A percentile compares a stretch with the other conserved stretches of the same genome.
phyloP scores from a whole-genome alignment of 2,113 vertebrate genomes.

The Megaleporinus macrocephalus region DNA sequence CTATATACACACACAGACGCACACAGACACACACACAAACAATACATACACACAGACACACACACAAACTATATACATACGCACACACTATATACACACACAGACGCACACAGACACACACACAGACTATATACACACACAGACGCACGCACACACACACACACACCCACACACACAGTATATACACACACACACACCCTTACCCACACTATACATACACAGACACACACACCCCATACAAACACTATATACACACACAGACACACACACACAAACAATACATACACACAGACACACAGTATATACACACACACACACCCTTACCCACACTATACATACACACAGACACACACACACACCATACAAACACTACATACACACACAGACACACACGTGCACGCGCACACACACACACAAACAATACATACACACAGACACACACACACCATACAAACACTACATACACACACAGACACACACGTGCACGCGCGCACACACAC shows the following conservation, averaged over 20 bases:
- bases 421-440: constrained; percentile 1
- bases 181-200: constrained; percentile 5
- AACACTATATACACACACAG: too few species aligned
- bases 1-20: too few species aligned
- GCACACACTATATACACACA: too few species aligned
- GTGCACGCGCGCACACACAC: too few species aligned
- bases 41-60: constrained; percentile 1
- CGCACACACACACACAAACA: constrained; percentile 1
- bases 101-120: background rate
- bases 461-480: constrained; percentile 1
- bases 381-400: background rate
- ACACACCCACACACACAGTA: background rate
- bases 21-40: background rate
- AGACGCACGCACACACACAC: constrained; percentile 4
- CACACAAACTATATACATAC: too few species aligned
- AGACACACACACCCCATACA: constrained; percentile 3
- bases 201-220: too few species aligned
- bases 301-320: constrained; percentile 5
- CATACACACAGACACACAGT: background rate
- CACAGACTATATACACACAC: too few species aligned
- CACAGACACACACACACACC: constrained; percentile 5
- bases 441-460: too few species aligned
- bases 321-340: too few species aligned
- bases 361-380: too few species aligned
- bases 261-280: constrained; percentile 6